phyloP scores from a whole-genome alignment of 2,113 vertebrate species.

The Patagioenas fasciata region DNA sequence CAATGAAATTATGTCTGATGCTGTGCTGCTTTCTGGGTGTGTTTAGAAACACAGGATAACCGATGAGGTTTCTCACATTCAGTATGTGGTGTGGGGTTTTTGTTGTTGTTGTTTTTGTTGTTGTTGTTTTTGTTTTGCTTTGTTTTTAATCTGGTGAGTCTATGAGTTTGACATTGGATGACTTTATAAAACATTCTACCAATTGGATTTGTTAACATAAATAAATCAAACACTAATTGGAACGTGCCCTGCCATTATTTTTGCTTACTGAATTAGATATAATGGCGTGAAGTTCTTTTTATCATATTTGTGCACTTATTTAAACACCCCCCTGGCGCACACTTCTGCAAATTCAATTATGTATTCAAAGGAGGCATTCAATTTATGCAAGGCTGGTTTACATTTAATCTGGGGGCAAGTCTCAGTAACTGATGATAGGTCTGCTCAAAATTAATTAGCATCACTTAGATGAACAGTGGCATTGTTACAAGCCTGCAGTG shows the following conservation, averaged over 20 bases:
- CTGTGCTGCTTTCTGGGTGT: not conserved
- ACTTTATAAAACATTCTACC: slow-evolving; percentile 82
- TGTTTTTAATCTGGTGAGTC: slow-evolving; percentile 65
- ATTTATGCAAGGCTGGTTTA: slow-evolving; percentile 81
- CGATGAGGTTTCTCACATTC: not conserved
- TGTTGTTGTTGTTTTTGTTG: too few relatives aligned
- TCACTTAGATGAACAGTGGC: slow-evolving; percentile 61
- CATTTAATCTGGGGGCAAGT: slow-evolving; percentile 77
- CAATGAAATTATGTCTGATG: not conserved
- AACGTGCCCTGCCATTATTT: slow-evolving; percentile 80
- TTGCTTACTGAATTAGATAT: slow-evolving; percentile 83
- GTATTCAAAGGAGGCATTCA: slow-evolving; percentile 76
- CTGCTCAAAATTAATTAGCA: slow-evolving; percentile 74
- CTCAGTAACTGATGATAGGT: slow-evolving; percentile 66
- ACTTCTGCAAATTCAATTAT: slow-evolving; percentile 82
- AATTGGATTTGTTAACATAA: slow-evolving; percentile 85
- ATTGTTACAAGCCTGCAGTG: slow-evolving; percentile 49
- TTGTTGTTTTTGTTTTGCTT: slow-evolving; percentile 29
- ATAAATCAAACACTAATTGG: slow-evolving; percentile 84
- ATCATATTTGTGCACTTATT: slow-evolving; percentile 84
- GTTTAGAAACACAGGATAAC: not conserved
- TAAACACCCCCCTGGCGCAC: slow-evolving; percentile 79
- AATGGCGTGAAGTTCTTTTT: slow-evolving; percentile 79
- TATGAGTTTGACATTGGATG: slow-evolving; percentile 79
- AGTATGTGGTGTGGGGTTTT: not conserved